A percentile compares a stretch with the other conserved stretches of the same genome.
Evolutionary conservation across 2,797 vertebrate genomes (phyloP).

Genomic region (Spea hammondii): DNA sequence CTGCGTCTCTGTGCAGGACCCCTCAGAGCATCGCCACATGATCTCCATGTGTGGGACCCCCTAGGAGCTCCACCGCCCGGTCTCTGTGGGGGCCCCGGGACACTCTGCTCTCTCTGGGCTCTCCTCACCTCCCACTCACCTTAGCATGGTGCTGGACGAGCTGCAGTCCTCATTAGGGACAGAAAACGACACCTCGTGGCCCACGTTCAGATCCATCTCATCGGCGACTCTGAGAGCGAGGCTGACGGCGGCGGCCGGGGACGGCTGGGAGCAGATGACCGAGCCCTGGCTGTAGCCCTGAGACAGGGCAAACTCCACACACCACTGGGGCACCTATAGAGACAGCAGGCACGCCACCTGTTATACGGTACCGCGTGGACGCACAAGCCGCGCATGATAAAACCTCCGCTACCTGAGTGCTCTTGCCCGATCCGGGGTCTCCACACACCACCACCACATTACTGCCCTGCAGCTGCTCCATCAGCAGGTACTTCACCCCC

Average conservation of each 20-base stretch:
- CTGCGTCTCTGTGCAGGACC: too few species aligned
- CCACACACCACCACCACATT: constrained; percentile 82
- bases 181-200: constrained; percentile 90
- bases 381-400: too few species aligned
- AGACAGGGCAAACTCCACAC: constrained; percentile 85
- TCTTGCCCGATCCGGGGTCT: constrained; percentile 82
- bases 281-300: constrained; percentile 77
- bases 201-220: constrained; percentile 94
- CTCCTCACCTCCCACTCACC: constrained; percentile 62
- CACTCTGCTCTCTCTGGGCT: not conserved
- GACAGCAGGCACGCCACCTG: not conserved
- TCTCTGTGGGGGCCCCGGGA: too few species aligned
- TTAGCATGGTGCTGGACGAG: constrained; percentile 83
- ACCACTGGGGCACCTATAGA: constrained; percentile 91
- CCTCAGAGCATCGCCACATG: too few species aligned
- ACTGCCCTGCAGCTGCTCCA: constrained; percentile 81
- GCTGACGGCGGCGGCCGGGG: constrained; percentile 79
- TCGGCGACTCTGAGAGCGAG: constrained; percentile 86
- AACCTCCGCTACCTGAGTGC: constrained; percentile 77
- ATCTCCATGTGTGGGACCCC: too few species aligned
- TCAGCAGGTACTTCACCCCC: constrained; percentile 74
- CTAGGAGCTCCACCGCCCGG: too few species aligned
- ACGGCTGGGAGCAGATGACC: constrained; percentile 86
- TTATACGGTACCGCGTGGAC: not conserved
- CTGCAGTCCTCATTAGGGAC: constrained; percentile 89